Conservation (phyloP, 2,888 invertebrate genomes). For the Agonopterix heracliana region DNA sequence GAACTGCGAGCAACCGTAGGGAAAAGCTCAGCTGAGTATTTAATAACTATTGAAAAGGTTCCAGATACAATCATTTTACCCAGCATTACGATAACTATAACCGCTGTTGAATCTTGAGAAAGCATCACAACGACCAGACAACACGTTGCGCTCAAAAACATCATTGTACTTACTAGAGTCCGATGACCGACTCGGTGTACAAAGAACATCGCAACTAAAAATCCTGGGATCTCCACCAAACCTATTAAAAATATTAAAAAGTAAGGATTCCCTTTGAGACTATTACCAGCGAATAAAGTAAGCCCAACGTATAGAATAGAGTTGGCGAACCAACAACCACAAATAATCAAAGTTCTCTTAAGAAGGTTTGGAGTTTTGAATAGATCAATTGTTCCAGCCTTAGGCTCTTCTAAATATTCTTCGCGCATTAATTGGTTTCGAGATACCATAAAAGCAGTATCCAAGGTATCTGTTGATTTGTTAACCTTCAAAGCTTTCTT, state of each 20-base stretch:
- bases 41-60: constrained; percentile 90
- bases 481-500: constrained; percentile 84
- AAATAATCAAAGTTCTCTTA: constrained; percentile 85
- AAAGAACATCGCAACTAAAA: constrained; percentile 81
- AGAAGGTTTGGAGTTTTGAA: constrained; percentile 87
- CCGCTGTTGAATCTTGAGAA: constrained; percentile 77
- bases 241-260: constrained; percentile 86
- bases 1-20: constrained; percentile 91
- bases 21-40: constrained; percentile 91
- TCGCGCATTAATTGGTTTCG: constrained; percentile 73
- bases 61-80: constrained; percentile 90
- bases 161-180: constrained; percentile 83
- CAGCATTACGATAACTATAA: constrained; percentile 81
- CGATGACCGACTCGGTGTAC: constrained; percentile 86
- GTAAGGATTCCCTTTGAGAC: constrained; percentile 86
- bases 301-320: constrained; percentile 91
- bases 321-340: constrained; percentile 92
- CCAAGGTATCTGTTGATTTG: constrained; percentile 76
- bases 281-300: constrained; percentile 83
- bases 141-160: constrained; percentile 86
- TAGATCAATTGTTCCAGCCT: constrained; percentile 82
- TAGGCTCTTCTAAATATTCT: constrained; percentile 57
- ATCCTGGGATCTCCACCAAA: constrained; percentile 88
- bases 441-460: constrained; percentile 79
- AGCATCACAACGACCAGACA: constrained; percentile 84